Base-by-base conservation (phyloP, 2,888 invertebrate species). In the Thalpophila matura region DNA sequence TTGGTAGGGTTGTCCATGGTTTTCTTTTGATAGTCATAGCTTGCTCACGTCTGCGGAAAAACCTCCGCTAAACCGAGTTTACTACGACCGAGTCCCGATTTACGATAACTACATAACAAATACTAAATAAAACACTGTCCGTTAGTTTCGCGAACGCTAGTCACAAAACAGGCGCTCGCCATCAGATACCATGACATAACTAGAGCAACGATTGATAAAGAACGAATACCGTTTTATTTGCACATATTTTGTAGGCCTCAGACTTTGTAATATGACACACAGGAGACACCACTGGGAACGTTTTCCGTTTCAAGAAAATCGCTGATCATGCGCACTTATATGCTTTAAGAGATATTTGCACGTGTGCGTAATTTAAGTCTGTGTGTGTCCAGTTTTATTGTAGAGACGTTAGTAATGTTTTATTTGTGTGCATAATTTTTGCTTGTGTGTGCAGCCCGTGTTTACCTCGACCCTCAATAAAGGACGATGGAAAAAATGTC, bases 131-230 rank as follows among this genome's bases (percentile, higher is more conserved):
- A 74, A 62, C 66, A 45, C 29, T 43, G 22, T 6, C 71, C 70
- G 64, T 74, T 74, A 65, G 55, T 56, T 74, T 65, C 33, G 31
- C 64, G 64, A 64, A 57, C 37, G 14, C 35, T 38, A 43, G 42
- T 62, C 68, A 67, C 73, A 56, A 66, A 57, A 62, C 56, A 56
- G 56, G 60, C 65, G 72, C 74, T 68, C 61, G 72, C 64, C 74
- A 88, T 85, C 81, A 75, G 84, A 85, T 86, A 85, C 61, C 62
- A 65, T 65, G 79, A 77, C 81, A 67, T 74, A 89, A 84, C 82
- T 89, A 70, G 87, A 86, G 77, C 87, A 80, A 54, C 76, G 54
- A 68, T 68, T 73, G 75, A 79, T 85, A 87, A 83, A 84, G 83
- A 85, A 82, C 82, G 50, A 69, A 71, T 82, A 84, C 85, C 82